A percentile compares a stretch with the other conserved stretches of the same genome.
Conservation (phyloP, 2,797 vertebrate species). For the Oryzias dopingdopingensis region DNA sequence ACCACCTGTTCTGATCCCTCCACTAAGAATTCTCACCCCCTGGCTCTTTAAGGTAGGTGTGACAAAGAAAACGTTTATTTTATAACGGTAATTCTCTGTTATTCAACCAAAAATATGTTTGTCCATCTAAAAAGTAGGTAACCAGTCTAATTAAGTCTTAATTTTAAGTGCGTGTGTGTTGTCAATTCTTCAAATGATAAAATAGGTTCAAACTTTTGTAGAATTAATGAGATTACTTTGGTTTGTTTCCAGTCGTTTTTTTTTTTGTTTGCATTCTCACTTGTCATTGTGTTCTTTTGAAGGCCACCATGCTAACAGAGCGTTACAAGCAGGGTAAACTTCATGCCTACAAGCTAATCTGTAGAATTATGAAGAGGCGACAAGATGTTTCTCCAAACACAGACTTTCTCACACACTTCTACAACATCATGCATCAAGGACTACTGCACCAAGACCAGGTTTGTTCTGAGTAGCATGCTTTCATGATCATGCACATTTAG, state of each 20-base stretch:
- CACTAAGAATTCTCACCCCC: constrained; percentile 95
- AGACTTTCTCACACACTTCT: constrained; percentile 98
- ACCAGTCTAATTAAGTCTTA: too few species aligned
- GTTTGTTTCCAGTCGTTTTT: not conserved
- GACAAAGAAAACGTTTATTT: not conserved
- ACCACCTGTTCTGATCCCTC: constrained; percentile 94
- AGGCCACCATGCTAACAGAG: constrained; percentile 98
- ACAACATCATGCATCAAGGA: constrained; percentile 99
- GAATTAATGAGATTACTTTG: too few species aligned
- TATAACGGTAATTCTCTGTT: not conserved
- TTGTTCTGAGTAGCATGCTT: not conserved
- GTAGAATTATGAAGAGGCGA: constrained; percentile 98
- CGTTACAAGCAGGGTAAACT: constrained; percentile 98
- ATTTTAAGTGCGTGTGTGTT: too few species aligned
- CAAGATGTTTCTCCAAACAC: constrained; percentile 97
- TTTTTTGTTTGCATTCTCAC: not conserved
- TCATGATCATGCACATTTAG: too few species aligned
- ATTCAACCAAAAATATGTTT: not conserved
- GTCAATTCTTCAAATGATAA: too few species aligned
- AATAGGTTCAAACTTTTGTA: too few species aligned
- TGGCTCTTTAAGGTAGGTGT: constrained; percentile 93
- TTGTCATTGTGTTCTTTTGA: constrained; percentile 7
- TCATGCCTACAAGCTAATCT: constrained; percentile 98
- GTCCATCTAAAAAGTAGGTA: not conserved
- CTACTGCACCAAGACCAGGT: constrained; percentile 97